phyloP scores from a whole-genome alignment of 2,888 invertebrate genomes.

The Erpobdella octoculata region DNA sequence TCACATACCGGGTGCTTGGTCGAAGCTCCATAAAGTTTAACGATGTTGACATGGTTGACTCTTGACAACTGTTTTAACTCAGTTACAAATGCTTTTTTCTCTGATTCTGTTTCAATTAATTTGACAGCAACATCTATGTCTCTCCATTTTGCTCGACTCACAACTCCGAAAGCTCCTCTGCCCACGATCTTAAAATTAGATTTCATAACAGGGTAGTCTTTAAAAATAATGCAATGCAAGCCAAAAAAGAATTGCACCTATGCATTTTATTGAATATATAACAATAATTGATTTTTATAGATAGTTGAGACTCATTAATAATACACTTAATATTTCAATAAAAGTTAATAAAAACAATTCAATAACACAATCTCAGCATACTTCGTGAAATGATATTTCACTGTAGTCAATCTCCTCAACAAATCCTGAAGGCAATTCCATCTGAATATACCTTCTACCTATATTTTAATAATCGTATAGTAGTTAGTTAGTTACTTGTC shows the following conservation, averaged over 20 bases:
- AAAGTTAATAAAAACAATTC: no score
- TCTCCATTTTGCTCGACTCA: constrained; percentile 80
- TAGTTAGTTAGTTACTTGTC: no score
- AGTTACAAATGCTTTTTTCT: constrained; percentile 74
- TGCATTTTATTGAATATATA: no score
- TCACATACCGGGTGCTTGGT: constrained; percentile 57
- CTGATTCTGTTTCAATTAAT: constrained; percentile 79
- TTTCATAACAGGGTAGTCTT: no score
- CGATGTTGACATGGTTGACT: constrained; percentile 85
- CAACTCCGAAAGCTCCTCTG: constrained; percentile 83
- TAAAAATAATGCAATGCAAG: no score
- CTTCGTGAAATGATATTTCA: constrained; percentile 47
- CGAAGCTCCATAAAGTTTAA: constrained; percentile 82
- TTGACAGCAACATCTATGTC: constrained; percentile 82
- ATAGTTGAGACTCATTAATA: no score
- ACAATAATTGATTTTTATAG: no score
- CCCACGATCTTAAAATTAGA: constrained; percentile 48
- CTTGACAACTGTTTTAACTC: constrained; percentile 80
- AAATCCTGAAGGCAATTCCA: constrained; percentile 38
- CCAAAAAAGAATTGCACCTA: no score
- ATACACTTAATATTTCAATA: no score
- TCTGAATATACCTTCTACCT: no score
- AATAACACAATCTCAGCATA: no score
- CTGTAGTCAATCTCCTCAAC: constrained; percentile 47
- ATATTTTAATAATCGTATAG: no score